phyloP scores from a whole-genome alignment of 2,113 vertebrate species.

The Psammodynastes pulverulentus region DNA sequence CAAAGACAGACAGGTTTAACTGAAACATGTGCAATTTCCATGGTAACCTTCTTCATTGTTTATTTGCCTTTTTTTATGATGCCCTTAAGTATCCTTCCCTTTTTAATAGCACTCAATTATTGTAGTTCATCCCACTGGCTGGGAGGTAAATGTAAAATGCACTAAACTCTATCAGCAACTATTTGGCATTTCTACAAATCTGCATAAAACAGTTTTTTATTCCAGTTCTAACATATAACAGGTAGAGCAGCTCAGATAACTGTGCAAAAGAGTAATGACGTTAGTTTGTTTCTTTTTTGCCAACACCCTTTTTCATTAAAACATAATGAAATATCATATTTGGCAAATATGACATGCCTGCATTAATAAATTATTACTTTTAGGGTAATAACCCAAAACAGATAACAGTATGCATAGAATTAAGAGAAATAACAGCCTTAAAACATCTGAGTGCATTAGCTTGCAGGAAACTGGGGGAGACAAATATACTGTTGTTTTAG shows the following conservation, averaged over 20 bases:
- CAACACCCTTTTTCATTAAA: neutral
- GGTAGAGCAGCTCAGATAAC: slow-evolving; percentile 19
- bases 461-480: neutral
- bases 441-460: neutral
- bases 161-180: neutral
- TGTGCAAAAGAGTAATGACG: neutral
- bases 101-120: slow-evolving; percentile 22
- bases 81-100: neutral
- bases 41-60: slow-evolving; percentile 8
- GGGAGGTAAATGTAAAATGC: slow-evolving; percentile 13
- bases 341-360: neutral
- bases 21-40: neutral
- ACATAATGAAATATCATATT: neutral
- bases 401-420: neutral
- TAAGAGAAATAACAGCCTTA: neutral
- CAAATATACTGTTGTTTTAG: neutral
- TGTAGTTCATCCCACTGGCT: neutral
- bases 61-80: slow-evolving; percentile 9
- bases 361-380: neutral
- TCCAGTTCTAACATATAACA: slow-evolving; percentile 16
- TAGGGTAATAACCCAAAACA: neutral
- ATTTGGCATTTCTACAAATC: slow-evolving; percentile 29
- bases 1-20: slow-evolving; percentile 7
- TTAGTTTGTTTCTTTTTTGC: neutral
- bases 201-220: slow-evolving; percentile 11